Evolutionary conservation across 1,140 invertebrate genomes (phyloP), one percentile per base, ranked within the genome.

Genomic region (Semibalanus balanoides): DNA sequence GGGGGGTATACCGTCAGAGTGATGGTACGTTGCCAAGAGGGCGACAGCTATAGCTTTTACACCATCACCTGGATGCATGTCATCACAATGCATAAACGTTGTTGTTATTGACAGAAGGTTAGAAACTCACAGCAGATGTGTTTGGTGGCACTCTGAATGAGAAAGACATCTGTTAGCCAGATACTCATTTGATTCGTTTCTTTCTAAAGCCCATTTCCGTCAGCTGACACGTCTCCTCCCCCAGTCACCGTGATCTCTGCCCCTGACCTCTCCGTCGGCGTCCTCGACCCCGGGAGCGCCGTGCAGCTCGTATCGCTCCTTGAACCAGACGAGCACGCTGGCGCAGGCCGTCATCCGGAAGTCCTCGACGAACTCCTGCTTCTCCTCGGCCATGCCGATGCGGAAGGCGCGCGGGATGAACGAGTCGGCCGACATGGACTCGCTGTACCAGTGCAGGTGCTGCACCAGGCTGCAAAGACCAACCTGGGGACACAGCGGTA

Each of bases 341-440:
- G 94, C 87, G 81, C 94, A 96, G 5, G 93, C 91, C 5, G 93
- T 95, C 69, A 94, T 84, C 81, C 93, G 90, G 81, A 92, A 97
- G 83, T 96, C 93, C 78, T 95, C 92, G 71, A 94, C 87, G 81
- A 96, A 96, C 76, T 93, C 90, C 79, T 89, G 88, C 81, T 94
- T 88, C 81, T 95, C 94, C 79, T 96, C 94, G 11, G 90, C 89
- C 30, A 43, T 31, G 40, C 31, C 71, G 27, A 77, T 30, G 76
- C 76, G 30, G 74, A 28, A 73, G 74, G 51, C n/a, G 43, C 31
- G 43, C 25, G 28, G 31, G n/a, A 74, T 74, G 25, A 74, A 30
- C 43, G 22, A 30, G 28, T 70, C 69, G 25, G 69, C 69, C 69
- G 69, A 28, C 69, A 28, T 25, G 25, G 28, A 28, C 69, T 70